Conservation (phyloP, 2,113 vertebrate genomes). For the Microtus richardsoni region DNA sequence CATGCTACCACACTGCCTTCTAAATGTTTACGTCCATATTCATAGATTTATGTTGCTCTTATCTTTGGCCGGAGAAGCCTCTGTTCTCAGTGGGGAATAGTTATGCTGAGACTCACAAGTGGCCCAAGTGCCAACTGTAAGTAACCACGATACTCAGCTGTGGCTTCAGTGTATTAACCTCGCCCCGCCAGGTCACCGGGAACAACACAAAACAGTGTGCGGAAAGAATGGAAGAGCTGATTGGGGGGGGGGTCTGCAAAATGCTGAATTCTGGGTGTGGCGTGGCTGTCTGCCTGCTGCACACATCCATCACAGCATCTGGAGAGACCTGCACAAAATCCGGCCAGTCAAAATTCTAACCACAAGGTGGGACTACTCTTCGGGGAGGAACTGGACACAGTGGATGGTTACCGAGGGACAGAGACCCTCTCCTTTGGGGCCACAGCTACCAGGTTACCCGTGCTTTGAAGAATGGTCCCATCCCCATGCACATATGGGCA, state of each 20-base stretch:
- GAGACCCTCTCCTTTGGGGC: not conserved
- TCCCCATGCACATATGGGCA: not conserved
- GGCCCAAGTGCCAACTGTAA: too few species aligned
- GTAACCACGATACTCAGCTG: not conserved
- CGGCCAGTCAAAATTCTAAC: not conserved
- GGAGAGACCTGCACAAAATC: not conserved
- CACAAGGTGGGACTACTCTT: not conserved
- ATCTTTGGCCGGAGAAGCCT: not conserved
- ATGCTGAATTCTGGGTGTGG: not conserved
- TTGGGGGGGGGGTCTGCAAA: not conserved
- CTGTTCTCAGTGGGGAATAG: not conserved
- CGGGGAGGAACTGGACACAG: too few species aligned
- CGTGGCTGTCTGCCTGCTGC: not conserved
- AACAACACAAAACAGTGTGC: not conserved
- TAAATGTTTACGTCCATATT: too few species aligned
- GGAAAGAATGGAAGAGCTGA: not conserved
- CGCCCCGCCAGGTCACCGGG: not conserved
- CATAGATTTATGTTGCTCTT: not conserved
- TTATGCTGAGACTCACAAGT: not conserved
- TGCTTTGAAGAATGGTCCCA: too few species aligned
- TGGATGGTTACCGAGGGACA: too few species aligned
- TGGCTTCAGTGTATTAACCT: not conserved
- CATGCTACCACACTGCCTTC: not conserved
- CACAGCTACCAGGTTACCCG: not conserved
- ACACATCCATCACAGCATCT: not conserved